phyloP scores from a whole-genome alignment of 2,113 vertebrate genomes.

The Daboia siamensis region DNA sequence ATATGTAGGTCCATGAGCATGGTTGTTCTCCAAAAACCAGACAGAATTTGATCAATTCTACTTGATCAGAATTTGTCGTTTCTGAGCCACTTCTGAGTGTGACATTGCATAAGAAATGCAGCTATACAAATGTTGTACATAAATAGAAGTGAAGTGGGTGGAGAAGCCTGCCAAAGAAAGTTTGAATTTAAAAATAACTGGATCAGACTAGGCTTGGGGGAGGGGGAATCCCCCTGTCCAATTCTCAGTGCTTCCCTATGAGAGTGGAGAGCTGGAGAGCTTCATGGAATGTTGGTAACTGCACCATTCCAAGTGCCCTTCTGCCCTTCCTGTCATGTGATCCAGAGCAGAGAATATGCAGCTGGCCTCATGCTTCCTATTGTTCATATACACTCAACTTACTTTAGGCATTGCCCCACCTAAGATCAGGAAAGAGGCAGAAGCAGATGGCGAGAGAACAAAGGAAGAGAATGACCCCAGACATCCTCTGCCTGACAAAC shows the following conservation, averaged over 20 bases:
- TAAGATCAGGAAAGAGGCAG: not conserved
- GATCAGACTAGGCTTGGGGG: not conserved
- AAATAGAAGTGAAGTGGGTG: not conserved
- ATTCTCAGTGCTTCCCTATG: not conserved
- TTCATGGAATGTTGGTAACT: not conserved
- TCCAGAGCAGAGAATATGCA: not conserved
- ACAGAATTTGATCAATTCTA: not conserved
- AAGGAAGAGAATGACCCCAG: not conserved
- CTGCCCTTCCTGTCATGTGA: not conserved
- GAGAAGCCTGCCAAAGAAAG: not conserved
- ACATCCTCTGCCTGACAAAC: not conserved
- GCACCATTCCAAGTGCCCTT: not conserved
- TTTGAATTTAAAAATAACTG: not conserved
- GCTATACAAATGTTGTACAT: not conserved
- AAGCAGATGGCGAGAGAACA: not conserved
- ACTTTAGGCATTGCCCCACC: not conserved
- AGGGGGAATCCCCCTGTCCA: not conserved
- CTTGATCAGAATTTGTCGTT: not conserved
- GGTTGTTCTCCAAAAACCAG: not conserved
- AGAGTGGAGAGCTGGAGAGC: not conserved
- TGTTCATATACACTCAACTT: not conserved
- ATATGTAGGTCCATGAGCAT: not conserved
- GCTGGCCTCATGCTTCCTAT: not conserved
- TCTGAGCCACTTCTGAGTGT: not conserved
- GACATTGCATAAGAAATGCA: not conserved